Evolutionary conservation across 2,888 invertebrate species (phyloP), one percentile per base, ranked within the genome.

Genomic region (Heliothis peltigera): DNA sequence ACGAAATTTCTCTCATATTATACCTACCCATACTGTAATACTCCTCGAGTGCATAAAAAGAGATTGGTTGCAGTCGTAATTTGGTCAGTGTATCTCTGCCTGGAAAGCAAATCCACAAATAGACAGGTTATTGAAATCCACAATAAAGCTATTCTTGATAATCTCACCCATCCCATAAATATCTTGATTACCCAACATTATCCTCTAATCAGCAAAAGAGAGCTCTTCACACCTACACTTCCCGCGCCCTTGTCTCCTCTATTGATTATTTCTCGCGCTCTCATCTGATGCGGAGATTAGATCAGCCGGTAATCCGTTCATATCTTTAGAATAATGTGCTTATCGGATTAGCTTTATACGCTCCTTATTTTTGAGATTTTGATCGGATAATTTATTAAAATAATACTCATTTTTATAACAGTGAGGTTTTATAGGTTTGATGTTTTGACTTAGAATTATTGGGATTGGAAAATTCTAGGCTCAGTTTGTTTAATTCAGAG

Each of bases 221-320:
- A 17, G 6, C 3, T 35, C 7, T 49, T 43, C 12, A 42, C 19
- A 7, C 47, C 2, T 39, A 49, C 12, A 18, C 46, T 48, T 28
- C 10, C 32, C 21, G 8, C 22, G 58, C 22, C 64, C 51, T 58
- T 48, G 54, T 28, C 18, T 64, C 15, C 42, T 71, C 42, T 71
- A 72, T 72, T 35, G 72, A 72, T 72, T 72, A 63, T 69, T 56
- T 44, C 42, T 58, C 51, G 22, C 47, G 12, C 63, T 70, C 71
- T 47, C 46, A 46, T 64, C 44, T 6, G 48, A 56, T 49, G 21
- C 58, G 56, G 42, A 77, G 77, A 72, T 72, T 64, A 76, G 44
- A 71, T 72, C 48, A 43, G 35, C 21, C 25, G 35, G 28, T 72
- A 72, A 76, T 70, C 54, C 28, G 28, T 56, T 60, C 35, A 64